Evolutionary conservation across 2,888 invertebrate genomes (phyloP), one percentile per base, ranked within the genome.

Genomic region (Allophyes oxyacanthae): DNA sequence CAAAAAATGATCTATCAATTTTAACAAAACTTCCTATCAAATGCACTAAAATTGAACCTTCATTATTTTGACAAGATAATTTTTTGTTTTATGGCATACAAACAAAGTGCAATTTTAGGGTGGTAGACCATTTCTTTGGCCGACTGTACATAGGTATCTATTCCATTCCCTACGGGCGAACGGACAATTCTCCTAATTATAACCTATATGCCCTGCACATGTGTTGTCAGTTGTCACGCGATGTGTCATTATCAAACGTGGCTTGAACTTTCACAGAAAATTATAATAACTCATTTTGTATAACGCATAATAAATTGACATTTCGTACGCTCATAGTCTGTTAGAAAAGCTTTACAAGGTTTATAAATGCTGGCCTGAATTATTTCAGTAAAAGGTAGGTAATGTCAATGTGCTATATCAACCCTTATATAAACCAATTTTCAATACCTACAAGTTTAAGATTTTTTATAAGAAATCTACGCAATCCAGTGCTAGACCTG

Each of bases 121-220:
- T n/a, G n/a, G n/a, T n/a, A n/a, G n/a, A n/a, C n/a, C n/a, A n/a
- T n/a, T n/a, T n/a, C n/a, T n/a, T n/a, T n/a, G n/a, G n/a, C n/a
- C n/a, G n/a, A n/a, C n/a, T n/a, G n/a, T n/a, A 50, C 32, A 51
- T 53, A 42, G 25, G 48, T 60, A 62, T 63, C 50, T 42, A 59
- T 48, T 46, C 20, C 32, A 50, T 51, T 62, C 78, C 62, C 73
- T 34, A n/a, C 28, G 63, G 77, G 44, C 33, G 28, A 40, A 56
- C 51, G 37, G 56, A 72, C 68, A 75, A 77, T 73, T 69, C 73
- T 68, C 62, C 65, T 77, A 77, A 78, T 77, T 75, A 68, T 68
- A 46, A 75, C 53, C 59, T 45, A 45, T 56, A 45, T 55, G 52
- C 59, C 53, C 71, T 53, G 54, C 49, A 54, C 60, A 58, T 50